Evolutionary conservation across 1,140 invertebrate genomes (phyloP).

Genomic region (Listronotus bonariensis): DNA sequence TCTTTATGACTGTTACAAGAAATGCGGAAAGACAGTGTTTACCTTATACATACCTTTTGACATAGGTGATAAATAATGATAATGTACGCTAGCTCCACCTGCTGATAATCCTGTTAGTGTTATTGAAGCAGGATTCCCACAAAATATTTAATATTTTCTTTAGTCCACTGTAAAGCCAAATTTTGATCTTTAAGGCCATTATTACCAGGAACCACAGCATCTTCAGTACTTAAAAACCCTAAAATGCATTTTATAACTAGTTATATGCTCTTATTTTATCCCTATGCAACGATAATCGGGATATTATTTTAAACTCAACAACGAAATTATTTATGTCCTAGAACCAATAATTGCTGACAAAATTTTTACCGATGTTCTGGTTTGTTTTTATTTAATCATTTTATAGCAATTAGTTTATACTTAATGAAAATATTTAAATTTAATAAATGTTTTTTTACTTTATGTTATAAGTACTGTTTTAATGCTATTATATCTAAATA

Average conservation of each 20-base stretch:
- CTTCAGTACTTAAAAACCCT: conserved; percentile 64
- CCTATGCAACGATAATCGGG: neutral
- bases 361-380: too few species aligned
- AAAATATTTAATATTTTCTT: conserved; percentile 61
- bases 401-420: too few species aligned
- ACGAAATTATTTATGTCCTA: too few species aligned
- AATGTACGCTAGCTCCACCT: conserved; percentile 62
- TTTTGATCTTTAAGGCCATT: conserved; percentile 68
- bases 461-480: too few species aligned
- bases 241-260: conserved; percentile 10
- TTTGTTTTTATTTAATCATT: too few species aligned
- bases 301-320: neutral
- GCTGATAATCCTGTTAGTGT: conserved; percentile 61
- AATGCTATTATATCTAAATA: too few species aligned
- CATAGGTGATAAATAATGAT: conserved; percentile 64
- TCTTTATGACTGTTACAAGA: too few species aligned
- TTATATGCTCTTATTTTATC: neutral
- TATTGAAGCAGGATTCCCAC: conserved; percentile 60
- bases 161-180: conserved; percentile 64
- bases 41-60: conserved; percentile 54
- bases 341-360: too few species aligned
- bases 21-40: too few species aligned
- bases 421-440: too few species aligned
- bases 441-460: too few species aligned
- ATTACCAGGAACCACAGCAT: conserved; percentile 62